Percentiles rank a stretch among this genome's conserved stretches.
Conservation (phyloP, 2,113 vertebrate species). For the Sterna hirundo region DNA sequence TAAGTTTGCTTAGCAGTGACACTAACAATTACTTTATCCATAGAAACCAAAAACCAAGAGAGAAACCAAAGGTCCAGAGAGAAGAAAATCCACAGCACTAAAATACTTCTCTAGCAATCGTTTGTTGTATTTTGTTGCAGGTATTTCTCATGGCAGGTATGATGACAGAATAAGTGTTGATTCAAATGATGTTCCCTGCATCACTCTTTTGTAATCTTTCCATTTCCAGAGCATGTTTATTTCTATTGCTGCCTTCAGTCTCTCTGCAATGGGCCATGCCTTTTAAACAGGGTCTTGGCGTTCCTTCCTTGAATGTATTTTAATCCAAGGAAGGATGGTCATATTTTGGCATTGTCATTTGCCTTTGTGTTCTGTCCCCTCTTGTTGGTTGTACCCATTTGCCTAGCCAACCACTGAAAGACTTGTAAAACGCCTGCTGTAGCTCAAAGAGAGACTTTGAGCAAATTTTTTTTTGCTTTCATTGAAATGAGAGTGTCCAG, state of each 20-base stretch:
- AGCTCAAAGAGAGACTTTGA: background rate
- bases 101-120: background rate
- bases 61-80: background rate
- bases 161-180: background rate
- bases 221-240: background rate
- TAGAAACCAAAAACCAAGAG: background rate
- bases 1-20: slow-evolving; percentile 52
- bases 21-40: background rate
- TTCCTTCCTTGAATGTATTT: background rate
- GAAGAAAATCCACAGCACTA: background rate
- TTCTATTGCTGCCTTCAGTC: background rate
- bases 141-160: background rate
- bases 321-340: background rate
- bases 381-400: background rate
- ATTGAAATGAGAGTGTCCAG: background rate
- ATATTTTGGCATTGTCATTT: background rate
- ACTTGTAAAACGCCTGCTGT: background rate
- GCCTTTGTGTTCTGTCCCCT: background rate
- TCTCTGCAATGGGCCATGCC: background rate
- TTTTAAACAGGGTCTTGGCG: background rate
- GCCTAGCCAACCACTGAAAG: background rate
- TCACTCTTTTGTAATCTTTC: background rate
- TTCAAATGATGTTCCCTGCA: background rate
- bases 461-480: background rate
- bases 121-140: background rate